These are phyloP conservation scores for Bombycilla garrulus DNA, from an alignment of 2,113 vertebrate genomes.

Conservation along the genomic window DNA sequence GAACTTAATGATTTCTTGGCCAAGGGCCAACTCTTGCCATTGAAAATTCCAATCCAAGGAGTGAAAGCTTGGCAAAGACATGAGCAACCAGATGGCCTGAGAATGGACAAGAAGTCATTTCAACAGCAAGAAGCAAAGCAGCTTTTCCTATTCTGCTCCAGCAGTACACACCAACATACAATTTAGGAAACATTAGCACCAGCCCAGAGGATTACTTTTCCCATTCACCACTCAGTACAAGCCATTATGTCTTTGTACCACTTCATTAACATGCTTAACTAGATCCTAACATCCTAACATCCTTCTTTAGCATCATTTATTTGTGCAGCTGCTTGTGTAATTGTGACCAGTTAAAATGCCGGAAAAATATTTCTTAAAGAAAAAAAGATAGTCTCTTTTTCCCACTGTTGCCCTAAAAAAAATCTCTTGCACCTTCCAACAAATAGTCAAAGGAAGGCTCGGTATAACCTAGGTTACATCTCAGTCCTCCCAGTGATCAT, in stretches of 20 bases:
- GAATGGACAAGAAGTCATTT: background rate
- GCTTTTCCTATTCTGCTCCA: background rate
- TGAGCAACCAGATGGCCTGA: background rate
- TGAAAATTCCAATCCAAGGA: background rate
- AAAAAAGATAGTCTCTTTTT: background rate
- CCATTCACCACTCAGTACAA: background rate
- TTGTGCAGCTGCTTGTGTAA: background rate
- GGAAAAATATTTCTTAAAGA: background rate
- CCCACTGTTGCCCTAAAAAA: background rate
- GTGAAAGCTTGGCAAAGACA: background rate
- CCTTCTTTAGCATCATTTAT: background rate
- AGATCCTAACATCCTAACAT: background rate
- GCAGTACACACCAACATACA: background rate
- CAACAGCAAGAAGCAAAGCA: background rate
- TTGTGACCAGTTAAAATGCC: background rate
- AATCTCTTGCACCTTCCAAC: background rate
- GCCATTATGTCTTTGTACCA: background rate
- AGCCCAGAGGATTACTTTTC: background rate
- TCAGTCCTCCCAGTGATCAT: background rate
- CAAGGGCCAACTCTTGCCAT: background rate
- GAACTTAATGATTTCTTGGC: background rate
- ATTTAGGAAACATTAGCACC: background rate
- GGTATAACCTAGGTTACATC: background rate
- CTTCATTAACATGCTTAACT: background rate
- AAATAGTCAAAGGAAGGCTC: background rate